Evolutionary conservation across 2,797 vertebrate species (phyloP), one percentile per base, ranked within the genome.

Genomic region (Enteromius trimaculatus): DNA sequence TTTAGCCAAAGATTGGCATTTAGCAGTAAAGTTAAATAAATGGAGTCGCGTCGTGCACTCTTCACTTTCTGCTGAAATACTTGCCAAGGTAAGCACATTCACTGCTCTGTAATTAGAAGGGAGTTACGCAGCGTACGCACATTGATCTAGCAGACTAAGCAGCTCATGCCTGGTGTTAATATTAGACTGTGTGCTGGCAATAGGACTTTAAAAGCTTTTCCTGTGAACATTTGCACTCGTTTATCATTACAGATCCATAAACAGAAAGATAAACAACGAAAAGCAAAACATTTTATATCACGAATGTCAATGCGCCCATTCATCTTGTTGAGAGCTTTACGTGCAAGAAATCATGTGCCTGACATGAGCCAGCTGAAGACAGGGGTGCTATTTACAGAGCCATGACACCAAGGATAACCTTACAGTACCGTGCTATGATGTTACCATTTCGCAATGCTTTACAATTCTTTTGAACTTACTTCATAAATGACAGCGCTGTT

Each of bases 191-290:
- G 23, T 29, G 42, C 72, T 21, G 39, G 66, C 47, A 44, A 34
- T 3, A 42, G 81, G 90, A 91, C 86, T 86, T 87, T 86, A 90
- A 88, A 87, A 75, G 55, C 83, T 26, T 86, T 77, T 84, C 84
- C 87, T 60, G 88, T 86, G 74, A 86, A 77, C 65, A 71, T 81
- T 72, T 87, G 37, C 62, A 79, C 81, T 80, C 64, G 74, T 51
- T 86, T 82, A 76, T 82, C 29, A 58, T 64, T 42, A 60, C 29
- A 34, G 31, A 74, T 47, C 37, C 4, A 68, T 69, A 84, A 82
- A 79, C 83, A 79, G 75, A 21, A 62, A 77, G 60, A 34, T 1
- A 5, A 68, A 31, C 60, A 51, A 58, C 51, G 16, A 85, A 85
- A 29, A 49, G 29, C 14, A 64, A 16, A 21, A 76, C 16, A 55